Conservation (phyloP, 35 echinoderm and acorn worm species). For the Ophiothrix spiculata region DNA sequence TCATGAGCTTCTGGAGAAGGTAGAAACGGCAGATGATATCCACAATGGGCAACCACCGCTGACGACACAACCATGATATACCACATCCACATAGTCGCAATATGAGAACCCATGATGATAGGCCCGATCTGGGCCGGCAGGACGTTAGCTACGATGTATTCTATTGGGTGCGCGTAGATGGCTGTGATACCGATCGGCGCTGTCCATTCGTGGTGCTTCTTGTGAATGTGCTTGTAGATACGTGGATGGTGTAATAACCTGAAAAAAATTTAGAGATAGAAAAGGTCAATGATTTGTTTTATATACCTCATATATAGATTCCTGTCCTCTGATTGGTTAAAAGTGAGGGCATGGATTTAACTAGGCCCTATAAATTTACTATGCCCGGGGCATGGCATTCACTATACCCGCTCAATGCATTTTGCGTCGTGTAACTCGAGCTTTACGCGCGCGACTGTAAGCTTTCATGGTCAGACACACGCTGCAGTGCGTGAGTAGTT, state of each 20-base stretch:
- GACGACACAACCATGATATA: slow-evolving; percentile 49
- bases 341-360: too few relatives aligned
- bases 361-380: too few relatives aligned
- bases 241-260: slow-evolving; percentile 84
- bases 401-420: too few relatives aligned
- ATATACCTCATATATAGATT: not conserved
- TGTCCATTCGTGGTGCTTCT: slow-evolving; percentile 87
- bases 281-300: not conserved
- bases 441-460: too few relatives aligned
- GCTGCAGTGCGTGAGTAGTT: too few relatives aligned
- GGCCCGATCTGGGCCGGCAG: slow-evolving; percentile 59
- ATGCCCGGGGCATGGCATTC: too few relatives aligned
- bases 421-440: too few relatives aligned
- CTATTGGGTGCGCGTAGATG: slow-evolving; percentile 82
- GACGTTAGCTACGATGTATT: slow-evolving; percentile 69
- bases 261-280: not conserved
- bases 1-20: slow-evolving; percentile 88
- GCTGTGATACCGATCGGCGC: slow-evolving; percentile 80
- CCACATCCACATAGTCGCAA: slow-evolving; percentile 74
- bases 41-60: slow-evolving; percentile 76
- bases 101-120: slow-evolving; percentile 82
- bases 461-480: too few relatives aligned
- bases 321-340: too few relatives aligned
- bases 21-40: slow-evolving; percentile 85
- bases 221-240: slow-evolving; percentile 79